These are phyloP conservation scores for Cranoglanis bouderius DNA, from an alignment of 2,113 vertebrate species.

Conservation along the genomic window DNA sequence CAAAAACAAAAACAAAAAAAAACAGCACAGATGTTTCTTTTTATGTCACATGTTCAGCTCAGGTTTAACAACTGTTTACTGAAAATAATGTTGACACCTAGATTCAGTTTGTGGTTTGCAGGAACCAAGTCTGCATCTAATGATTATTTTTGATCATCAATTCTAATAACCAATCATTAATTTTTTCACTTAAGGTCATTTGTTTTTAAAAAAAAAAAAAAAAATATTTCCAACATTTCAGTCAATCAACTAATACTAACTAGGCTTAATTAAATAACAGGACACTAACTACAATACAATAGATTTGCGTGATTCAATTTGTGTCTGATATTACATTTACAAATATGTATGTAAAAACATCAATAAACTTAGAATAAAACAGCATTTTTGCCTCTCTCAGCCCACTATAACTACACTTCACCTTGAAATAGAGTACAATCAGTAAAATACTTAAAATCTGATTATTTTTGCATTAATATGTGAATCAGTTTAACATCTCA, in stretches of 20 bases:
- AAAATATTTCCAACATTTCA: neutral
- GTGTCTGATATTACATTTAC: neutral
- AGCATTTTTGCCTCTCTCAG: neutral
- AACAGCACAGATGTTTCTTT: slow-evolving; percentile 12
- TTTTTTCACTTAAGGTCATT: too few relatives aligned
- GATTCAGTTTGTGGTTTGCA: neutral
- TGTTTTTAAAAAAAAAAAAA: neutral
- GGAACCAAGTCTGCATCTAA: neutral
- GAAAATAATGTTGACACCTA: neutral
- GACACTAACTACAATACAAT: neutral
- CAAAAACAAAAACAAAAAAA: neutral
- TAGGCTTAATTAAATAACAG: neutral
- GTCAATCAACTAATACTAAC: neutral
- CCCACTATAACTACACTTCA: neutral
- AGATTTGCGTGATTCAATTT: neutral
- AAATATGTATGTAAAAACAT: neutral
- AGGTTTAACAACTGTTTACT: slow-evolving; percentile 6
- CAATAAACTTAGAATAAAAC: neutral
- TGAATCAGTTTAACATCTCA: neutral
- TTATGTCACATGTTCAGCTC: neutral
- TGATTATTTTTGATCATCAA: neutral
- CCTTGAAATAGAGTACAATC: neutral
- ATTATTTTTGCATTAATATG: neutral
- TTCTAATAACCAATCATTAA: too few relatives aligned
- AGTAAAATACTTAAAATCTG: neutral